Percentiles rank a stretch among this genome's conserved stretches.
phyloP scores from a whole-genome alignment of 2,113 vertebrate species.

The Archilochus colubris region DNA sequence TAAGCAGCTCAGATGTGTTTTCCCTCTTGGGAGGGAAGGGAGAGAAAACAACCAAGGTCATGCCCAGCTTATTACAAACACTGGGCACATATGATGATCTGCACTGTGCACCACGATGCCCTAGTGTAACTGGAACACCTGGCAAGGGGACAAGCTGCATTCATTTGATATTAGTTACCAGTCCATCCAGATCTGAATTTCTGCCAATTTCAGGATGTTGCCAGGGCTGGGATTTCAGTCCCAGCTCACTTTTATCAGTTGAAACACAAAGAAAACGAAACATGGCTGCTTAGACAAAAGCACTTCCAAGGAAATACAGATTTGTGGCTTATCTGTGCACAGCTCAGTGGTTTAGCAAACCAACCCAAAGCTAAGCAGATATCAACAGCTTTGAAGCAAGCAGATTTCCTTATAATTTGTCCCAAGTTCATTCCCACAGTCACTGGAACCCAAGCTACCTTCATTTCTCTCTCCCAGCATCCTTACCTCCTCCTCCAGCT shows the following conservation, averaged over 20 bases:
- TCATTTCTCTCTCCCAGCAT: background rate
- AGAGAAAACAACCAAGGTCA: conserved; percentile 15
- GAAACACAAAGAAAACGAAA: conserved; percentile 25
- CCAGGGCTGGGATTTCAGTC: conserved; percentile 7
- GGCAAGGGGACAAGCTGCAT: background rate
- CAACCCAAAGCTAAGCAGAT: background rate
- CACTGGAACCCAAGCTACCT: background rate
- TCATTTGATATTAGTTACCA: conserved; percentile 12
- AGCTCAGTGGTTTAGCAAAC: conserved; percentile 3
- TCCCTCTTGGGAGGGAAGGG: background rate
- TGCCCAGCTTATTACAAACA: background rate
- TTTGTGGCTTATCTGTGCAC: conserved; percentile 7
- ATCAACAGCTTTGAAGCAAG: conserved; percentile 16
- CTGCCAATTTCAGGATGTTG: conserved; percentile 16
- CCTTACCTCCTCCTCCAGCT: conserved; percentile 95
- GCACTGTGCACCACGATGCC: background rate
- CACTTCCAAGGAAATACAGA: conserved; percentile 20
- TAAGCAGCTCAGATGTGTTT: conserved; percentile 22
- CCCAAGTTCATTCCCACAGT: background rate
- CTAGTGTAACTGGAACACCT: conserved; percentile 1
- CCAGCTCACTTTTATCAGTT: conserved; percentile 15
- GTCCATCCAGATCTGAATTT: conserved; percentile 3
- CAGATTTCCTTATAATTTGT: background rate
- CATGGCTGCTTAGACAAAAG: background rate
- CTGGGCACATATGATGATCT: background rate